A percentile compares a stretch with the other conserved stretches of the same genome.
Conservation (phyloP, 2,888 invertebrate genomes). For the Meta bourneti region DNA sequence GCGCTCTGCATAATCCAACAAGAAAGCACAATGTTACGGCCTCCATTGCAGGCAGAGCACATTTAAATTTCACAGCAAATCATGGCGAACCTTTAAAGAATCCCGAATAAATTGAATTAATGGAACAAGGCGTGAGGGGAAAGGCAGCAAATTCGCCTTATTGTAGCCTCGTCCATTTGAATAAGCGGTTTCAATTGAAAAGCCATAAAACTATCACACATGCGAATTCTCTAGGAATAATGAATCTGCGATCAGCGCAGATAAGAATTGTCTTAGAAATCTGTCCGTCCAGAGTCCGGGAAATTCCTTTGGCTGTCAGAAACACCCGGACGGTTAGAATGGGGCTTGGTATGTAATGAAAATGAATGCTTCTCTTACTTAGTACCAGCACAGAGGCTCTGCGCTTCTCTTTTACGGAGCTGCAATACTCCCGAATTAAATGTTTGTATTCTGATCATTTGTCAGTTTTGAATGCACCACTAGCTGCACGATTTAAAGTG, state of each 20-base stretch:
- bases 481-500: constrained; percentile 59
- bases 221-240: constrained; percentile 64
- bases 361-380: constrained; percentile 70
- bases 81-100: constrained; percentile 57
- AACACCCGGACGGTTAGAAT: constrained; percentile 64
- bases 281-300: constrained; percentile 58
- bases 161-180: constrained; percentile 56
- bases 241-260: constrained; percentile 68
- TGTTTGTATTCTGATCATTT: constrained; percentile 70
- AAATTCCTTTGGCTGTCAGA: constrained; percentile 66
- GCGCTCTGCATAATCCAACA: constrained; percentile 30
- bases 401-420: constrained; percentile 19
- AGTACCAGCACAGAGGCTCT: constrained; percentile 15
- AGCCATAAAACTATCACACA: constrained; percentile 70
- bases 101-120: constrained; percentile 69
- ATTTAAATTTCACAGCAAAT: constrained; percentile 69
- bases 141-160: constrained; percentile 43
- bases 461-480: constrained; percentile 60
- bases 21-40: constrained; percentile 38
- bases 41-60: constrained; percentile 9
- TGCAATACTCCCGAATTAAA: constrained; percentile 61
- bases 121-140: constrained; percentile 29
- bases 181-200: constrained; percentile 73
- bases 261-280: constrained; percentile 72
- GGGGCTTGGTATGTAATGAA: constrained; percentile 58